Conservation (phyloP, 2,113 vertebrate species). For the Platanista minor region DNA sequence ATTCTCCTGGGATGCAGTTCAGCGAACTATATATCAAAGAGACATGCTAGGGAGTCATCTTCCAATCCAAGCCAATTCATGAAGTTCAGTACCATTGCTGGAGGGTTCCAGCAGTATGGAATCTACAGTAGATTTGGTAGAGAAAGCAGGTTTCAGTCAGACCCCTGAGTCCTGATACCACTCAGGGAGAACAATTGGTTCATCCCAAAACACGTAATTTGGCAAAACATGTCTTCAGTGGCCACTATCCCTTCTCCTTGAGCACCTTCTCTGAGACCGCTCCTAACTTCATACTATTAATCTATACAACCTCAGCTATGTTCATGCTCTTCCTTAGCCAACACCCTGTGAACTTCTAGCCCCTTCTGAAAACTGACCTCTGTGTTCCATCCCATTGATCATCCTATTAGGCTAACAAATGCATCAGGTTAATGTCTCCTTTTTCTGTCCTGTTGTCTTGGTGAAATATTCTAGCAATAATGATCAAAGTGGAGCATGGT, state of each 20-base stretch:
- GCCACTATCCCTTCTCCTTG: neutral
- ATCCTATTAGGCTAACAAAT: neutral
- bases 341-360: neutral
- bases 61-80: neutral
- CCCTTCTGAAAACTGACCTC: neutral
- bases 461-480: neutral
- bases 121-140: neutral
- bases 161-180: neutral
- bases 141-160: neutral
- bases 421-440: neutral
- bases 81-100: neutral
- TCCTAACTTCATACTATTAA: neutral
- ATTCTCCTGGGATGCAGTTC: neutral
- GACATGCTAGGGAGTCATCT: neutral
- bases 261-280: neutral
- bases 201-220: neutral
- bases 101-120: neutral
- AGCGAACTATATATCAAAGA: neutral
- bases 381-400: neutral
- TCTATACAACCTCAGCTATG: neutral
- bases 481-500: neutral
- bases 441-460: neutral
- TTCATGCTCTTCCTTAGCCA: neutral
- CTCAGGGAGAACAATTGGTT: neutral
- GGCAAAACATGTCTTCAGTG: neutral